These are phyloP conservation scores for Indri indri DNA, from an alignment of 2,113 vertebrate species.

Conservation along the genomic window DNA sequence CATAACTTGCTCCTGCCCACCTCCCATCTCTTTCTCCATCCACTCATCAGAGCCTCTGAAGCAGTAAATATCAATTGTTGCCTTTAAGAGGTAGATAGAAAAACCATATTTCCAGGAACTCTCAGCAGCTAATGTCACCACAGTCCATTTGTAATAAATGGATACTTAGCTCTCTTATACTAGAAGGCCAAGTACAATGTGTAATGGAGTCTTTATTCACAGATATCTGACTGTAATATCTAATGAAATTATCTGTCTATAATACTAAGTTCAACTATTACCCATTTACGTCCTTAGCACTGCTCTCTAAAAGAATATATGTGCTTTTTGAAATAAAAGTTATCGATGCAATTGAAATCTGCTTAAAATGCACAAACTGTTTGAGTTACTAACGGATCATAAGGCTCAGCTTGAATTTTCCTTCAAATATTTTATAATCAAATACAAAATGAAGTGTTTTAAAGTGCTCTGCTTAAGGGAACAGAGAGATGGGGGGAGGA, in stretches of 20 bases:
- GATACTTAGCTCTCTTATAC: slow-evolving; percentile 43
- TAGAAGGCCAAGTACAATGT: slow-evolving; percentile 27
- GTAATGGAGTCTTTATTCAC: slow-evolving; percentile 37
- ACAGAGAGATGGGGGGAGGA: not conserved
- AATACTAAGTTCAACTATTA: slow-evolving; percentile 37
- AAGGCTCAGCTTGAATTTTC: not conserved
- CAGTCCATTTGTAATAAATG: slow-evolving; percentile 55
- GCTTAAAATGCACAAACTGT: not conserved
- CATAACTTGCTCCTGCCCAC: not conserved
- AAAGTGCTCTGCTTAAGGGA: not conserved
- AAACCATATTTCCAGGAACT: slow-evolving; percentile 54
- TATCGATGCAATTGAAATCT: slow-evolving; percentile 43
- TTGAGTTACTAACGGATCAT: not conserved
- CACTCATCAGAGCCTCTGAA: slow-evolving; percentile 25
- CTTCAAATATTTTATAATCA: slow-evolving; percentile 38
- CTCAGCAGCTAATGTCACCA: slow-evolving; percentile 27
- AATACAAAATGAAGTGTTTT: not conserved
- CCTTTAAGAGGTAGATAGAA: not conserved
- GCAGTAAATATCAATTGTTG: slow-evolving; percentile 61
- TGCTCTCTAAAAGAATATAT: slow-evolving; percentile 41
- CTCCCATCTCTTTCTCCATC: not conserved
- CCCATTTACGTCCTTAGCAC: not conserved
- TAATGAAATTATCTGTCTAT: slow-evolving; percentile 34
- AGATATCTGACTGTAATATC: slow-evolving; percentile 51
- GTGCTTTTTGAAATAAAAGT: slow-evolving; percentile 50